Evolutionary conservation across 2,113 vertebrate genomes (phyloP).

Genomic region (Parotia lawesii): DNA sequence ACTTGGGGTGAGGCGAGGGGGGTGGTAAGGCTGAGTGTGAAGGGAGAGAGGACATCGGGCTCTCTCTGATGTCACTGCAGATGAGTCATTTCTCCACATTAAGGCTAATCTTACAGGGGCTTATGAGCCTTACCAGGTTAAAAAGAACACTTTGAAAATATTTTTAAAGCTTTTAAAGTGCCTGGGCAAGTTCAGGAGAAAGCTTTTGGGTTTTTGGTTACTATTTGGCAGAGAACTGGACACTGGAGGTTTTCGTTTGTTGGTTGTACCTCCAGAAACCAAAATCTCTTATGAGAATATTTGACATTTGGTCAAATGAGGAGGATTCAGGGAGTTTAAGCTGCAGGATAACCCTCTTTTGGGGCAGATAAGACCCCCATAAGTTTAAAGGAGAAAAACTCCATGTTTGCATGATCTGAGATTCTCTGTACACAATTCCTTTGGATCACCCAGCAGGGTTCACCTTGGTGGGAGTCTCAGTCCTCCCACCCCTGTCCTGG

Average conservation of each 20-base stretch:
- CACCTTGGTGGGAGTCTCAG: background rate
- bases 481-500: slow-evolving; percentile 17
- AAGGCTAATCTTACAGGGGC: background rate
- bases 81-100: slow-evolving; percentile 24
- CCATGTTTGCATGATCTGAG: background rate
- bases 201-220: background rate
- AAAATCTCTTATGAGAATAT: background rate
- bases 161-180: background rate
- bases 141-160: background rate
- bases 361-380: background rate
- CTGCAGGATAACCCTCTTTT: background rate
- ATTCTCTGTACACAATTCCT: background rate
- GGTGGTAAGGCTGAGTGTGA: slow-evolving; percentile 5
- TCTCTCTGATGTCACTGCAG: background rate
- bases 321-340: background rate
- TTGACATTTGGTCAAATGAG: background rate
- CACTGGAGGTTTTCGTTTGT: background rate
- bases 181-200: background rate
- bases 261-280: background rate
- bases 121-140: background rate
- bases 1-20: background rate
- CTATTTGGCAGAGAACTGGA: background rate
- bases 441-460: background rate
- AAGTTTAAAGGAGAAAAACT: background rate
- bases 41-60: background rate